Percentiles rank a stretch among this genome's conserved stretches.
Conservation (phyloP, 2,113 vertebrate genomes). For the Dinomys branickii region DNA sequence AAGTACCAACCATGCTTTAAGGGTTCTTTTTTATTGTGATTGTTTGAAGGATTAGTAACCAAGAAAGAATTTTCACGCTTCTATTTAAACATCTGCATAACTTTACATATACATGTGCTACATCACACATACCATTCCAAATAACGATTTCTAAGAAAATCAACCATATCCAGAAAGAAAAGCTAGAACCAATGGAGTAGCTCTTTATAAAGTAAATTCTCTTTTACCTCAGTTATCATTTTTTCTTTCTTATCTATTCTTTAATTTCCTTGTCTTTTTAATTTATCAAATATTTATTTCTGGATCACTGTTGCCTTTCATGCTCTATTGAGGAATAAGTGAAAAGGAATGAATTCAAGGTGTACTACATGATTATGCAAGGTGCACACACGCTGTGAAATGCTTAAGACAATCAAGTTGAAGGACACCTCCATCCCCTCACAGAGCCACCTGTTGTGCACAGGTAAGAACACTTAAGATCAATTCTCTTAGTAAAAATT, state of each 20-base stretch:
- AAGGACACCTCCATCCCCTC: background rate
- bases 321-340: background rate
- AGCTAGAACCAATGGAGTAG: background rate
- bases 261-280: background rate
- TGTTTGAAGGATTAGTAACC: background rate
- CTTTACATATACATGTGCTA: background rate
- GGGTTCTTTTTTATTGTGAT: background rate
- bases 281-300: background rate
- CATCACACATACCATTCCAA: background rate
- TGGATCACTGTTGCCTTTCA: background rate
- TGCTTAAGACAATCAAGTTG: background rate
- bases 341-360: background rate
- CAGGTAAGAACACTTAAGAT: background rate
- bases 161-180: background rate
- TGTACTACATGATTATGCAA: background rate
- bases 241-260: background rate
- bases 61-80: background rate
- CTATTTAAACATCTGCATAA: background rate
- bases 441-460: background rate
- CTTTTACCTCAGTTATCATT: background rate
- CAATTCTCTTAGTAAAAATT: background rate
- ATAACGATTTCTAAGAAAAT: background rate
- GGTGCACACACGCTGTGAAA: background rate
- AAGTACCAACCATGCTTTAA: background rate
- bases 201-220: background rate